Base-by-base conservation (phyloP, 2,888 invertebrate genomes). In the Galeopsomyia nigrocyanea region DNA sequence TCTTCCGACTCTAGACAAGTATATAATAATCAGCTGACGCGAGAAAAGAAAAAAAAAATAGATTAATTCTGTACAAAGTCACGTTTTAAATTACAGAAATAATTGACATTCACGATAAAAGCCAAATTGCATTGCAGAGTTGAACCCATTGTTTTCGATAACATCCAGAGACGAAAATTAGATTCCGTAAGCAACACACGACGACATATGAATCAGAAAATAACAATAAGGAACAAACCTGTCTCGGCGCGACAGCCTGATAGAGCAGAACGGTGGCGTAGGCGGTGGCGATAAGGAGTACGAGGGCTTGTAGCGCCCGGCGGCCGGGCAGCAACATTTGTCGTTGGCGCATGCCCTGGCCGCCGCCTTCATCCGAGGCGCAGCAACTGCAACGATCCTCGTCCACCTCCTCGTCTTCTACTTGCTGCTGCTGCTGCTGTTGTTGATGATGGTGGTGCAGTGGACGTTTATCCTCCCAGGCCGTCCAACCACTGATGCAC, bases 261-360 rank as follows among this genome's bases (percentile, higher is more conserved):
- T 91, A 91, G 79, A 91, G 88, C 77, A 91, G 87, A 77, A 91
- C 86, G 78, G 90, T 90, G 81, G 90, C 90, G 81, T 91, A 91
- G 77, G 89, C 90, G 79, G 90, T 87, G 77, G 88, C 88, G 78
- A 90, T 87, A 76, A 88, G 83, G 80, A 88, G 83, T 68, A 84
- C 87, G 78, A 87, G 81, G 72, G 86, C 86, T 82, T 87, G 88
- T 46, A 88, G 84, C 79, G 84, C 84, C 74, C 87, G 82, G 81
- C 85, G 84, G 76, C 81, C 83, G 76, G 84, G 82, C 80, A 86
- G 77, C 79, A 82, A 87, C 87, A 39, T 39, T 39, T 39, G 39
- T 39, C 39, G 39, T 39, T 39, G 82, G 53, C 53, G 82, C 80
- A 85, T 77, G 74, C 79, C 82, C 87, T 87, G 81, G 87, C 84